Conservation (phyloP, 1,140 invertebrate species). For the Lordiphosa collinella region DNA sequence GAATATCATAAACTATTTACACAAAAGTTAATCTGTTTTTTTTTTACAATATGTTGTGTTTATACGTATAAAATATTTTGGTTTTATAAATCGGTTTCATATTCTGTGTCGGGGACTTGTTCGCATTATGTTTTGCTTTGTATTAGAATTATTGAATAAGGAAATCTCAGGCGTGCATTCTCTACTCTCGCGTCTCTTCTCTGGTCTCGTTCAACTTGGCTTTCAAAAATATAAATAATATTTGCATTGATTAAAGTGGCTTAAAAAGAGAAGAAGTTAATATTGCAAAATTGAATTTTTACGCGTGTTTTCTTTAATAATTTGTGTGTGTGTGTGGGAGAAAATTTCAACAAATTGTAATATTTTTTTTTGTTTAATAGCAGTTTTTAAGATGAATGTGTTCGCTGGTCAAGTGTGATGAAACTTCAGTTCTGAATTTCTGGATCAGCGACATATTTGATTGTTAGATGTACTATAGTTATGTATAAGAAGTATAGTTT, state of each 20-base stretch:
- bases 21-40: slow-evolving; percentile 44
- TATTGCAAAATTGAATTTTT: slow-evolving; percentile 50
- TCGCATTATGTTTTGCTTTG: slow-evolving; percentile 31
- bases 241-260: slow-evolving; percentile 48
- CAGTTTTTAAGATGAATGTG: slow-evolving; percentile 22
- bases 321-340: slow-evolving; percentile 16
- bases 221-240: slow-evolving; percentile 36
- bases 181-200: slow-evolving; percentile 6
- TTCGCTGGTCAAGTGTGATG: slow-evolving; percentile 11
- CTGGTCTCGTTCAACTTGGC: not conserved
- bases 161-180: slow-evolving; percentile 58
- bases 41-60: slow-evolving; percentile 51
- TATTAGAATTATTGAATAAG: slow-evolving; percentile 48
- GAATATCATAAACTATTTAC: slow-evolving; percentile 67
- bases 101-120: slow-evolving; percentile 34
- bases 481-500: not conserved
- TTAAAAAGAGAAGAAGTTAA: slow-evolving; percentile 48
- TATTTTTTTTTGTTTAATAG: slow-evolving; percentile 28
- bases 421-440: slow-evolving; percentile 16
- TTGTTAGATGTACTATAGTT: not conserved
- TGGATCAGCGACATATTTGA: slow-evolving; percentile 25
- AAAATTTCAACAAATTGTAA: slow-evolving; percentile 28
- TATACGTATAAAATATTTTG: slow-evolving; percentile 70
- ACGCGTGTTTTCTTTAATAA: not conserved
- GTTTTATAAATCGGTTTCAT: too few relatives aligned